These are phyloP conservation scores for Hylaeus anthracinus DNA, from an alignment of 1,140 invertebrate species.

Conservation along the genomic window DNA sequence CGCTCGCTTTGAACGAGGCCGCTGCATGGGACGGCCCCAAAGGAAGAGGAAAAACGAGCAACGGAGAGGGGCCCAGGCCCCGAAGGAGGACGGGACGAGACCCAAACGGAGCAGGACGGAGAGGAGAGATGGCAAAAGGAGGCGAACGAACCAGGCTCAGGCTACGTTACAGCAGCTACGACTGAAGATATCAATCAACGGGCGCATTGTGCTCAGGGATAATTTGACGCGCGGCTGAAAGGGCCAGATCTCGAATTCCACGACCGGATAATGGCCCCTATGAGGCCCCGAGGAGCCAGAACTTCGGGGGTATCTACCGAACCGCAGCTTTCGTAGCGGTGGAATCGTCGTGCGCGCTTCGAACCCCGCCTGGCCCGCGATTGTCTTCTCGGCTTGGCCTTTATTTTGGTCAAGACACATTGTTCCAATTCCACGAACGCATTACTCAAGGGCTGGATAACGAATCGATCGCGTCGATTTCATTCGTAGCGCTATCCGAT, in stretches of 20 bases:
- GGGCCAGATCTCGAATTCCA: conserved; percentile 74
- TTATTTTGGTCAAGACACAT: conserved; percentile 38
- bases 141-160: conserved; percentile 36
- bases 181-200: conserved; percentile 76
- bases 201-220: conserved; percentile 72
- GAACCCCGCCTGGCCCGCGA: conserved; percentile 4
- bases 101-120: neutral
- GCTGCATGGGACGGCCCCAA: conserved; percentile 51
- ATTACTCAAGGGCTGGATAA: conserved; percentile 21
- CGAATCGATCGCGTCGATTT: conserved; percentile 32
- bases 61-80: neutral
- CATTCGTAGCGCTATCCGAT: conserved; percentile 37
- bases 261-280: conserved; percentile 70
- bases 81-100: conserved; percentile 7
- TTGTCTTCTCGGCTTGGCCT: conserved; percentile 32
- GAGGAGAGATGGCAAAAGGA: conserved; percentile 24
- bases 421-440: conserved; percentile 36
- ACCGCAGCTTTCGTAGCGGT: conserved; percentile 45
- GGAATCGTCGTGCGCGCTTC: conserved; percentile 5
- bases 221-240: conserved; percentile 74
- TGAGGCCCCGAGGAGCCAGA: conserved; percentile 54
- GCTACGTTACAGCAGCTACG: conserved; percentile 59
- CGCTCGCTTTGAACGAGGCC: conserved; percentile 64
- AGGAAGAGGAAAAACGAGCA: conserved; percentile 48
- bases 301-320: conserved; percentile 49